phyloP scores from a whole-genome alignment of 2,797 vertebrate genomes.

The Choloepus didactylus region DNA sequence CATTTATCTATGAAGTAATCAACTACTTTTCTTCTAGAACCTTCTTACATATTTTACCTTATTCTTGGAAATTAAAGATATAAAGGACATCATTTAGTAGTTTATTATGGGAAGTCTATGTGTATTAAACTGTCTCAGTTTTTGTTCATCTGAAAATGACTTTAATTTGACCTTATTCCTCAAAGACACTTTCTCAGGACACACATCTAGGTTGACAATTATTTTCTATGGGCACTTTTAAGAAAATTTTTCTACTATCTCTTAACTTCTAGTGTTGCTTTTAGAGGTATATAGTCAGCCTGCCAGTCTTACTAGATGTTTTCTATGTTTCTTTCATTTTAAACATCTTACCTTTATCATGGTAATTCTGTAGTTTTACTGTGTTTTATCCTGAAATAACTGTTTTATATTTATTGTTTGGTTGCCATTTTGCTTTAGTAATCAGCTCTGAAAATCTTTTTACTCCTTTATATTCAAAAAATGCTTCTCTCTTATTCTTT shows the following conservation, averaged over 20 bases:
- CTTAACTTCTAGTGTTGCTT: not conserved
- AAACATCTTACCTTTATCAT: not conserved
- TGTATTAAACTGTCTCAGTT: not conserved
- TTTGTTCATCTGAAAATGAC: not conserved
- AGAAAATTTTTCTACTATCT: not conserved
- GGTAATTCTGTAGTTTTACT: not conserved
- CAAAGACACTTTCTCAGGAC: not conserved
- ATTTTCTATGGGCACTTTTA: not conserved
- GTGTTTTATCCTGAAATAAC: too few relatives aligned
- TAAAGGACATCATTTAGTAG: not conserved
- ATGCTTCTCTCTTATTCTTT: not conserved
- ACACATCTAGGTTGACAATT: not conserved
- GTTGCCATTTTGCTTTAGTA: not conserved
- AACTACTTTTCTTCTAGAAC: too few relatives aligned
- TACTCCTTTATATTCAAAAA: not conserved
- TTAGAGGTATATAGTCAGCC: not conserved
- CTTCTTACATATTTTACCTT: too few relatives aligned
- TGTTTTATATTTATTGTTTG: not conserved
- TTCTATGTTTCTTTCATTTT: not conserved
- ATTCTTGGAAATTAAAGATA: too few relatives aligned
- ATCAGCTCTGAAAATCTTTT: not conserved
- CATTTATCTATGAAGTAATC: too few relatives aligned
- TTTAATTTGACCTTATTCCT: not conserved
- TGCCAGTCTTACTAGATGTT: not conserved
- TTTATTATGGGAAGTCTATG: not conserved